These are phyloP conservation scores for Falco columbarius DNA, from an alignment of 2,797 vertebrate genomes.

Conservation along the genomic window DNA sequence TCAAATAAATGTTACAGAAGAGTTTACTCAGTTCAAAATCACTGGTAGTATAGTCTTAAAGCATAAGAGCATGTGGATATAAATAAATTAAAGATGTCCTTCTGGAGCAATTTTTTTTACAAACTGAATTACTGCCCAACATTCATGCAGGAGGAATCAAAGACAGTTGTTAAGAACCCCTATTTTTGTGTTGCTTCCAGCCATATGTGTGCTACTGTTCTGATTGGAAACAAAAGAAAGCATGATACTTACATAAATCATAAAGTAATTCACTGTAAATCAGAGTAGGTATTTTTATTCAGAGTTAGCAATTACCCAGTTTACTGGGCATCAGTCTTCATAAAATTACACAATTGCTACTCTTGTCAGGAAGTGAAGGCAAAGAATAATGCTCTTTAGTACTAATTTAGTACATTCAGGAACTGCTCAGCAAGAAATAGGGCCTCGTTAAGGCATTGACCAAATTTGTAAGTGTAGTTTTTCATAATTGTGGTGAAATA, in stretches of 20 bases:
- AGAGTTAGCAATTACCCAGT: not conserved
- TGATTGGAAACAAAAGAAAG: not conserved
- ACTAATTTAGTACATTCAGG: constrained; percentile 5
- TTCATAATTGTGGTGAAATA: not conserved
- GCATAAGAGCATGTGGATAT: not conserved
- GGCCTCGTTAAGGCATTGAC: not conserved
- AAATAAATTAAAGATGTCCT: not conserved
- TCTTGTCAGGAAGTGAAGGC: not conserved
- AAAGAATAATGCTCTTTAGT: not conserved
- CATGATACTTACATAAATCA: not conserved
- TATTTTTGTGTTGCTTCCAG: not conserved
- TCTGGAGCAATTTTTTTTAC: not conserved
- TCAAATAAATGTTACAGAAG: not conserved
- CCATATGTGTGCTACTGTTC: not conserved
- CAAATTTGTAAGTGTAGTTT: not conserved
- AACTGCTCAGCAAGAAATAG: constrained; percentile 14
- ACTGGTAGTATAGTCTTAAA: not conserved
- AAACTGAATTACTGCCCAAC: not conserved
- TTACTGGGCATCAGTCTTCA: not conserved
- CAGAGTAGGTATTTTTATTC: not conserved
- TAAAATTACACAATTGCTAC: not conserved
- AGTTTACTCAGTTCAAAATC: not conserved
- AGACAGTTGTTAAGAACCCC: not conserved
- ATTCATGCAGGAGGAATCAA: not conserved
- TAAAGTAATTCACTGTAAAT: not conserved